Percentiles rank a stretch among this genome's conserved stretches.
These are phyloP conservation scores for Rattus rattus DNA, from an alignment of 2,113 vertebrate species.

Conservation along the genomic window DNA sequence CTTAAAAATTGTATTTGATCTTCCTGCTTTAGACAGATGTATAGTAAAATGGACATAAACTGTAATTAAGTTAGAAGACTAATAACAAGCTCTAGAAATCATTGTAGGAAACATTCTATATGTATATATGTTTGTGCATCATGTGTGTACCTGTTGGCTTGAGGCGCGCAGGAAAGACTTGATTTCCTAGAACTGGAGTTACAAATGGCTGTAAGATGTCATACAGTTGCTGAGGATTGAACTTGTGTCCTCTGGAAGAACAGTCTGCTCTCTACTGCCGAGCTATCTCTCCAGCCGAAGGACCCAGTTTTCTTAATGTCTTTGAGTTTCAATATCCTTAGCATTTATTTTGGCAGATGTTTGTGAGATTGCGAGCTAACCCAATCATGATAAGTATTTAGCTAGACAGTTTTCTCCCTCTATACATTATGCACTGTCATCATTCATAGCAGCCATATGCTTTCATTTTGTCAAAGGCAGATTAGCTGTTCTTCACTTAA, in stretches of 20 bases:
- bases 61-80: conserved; percentile 41
- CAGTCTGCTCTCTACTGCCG: not conserved
- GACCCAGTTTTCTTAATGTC: conserved; percentile 47
- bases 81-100: conserved; percentile 24
- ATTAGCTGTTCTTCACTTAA: conserved; percentile 27
- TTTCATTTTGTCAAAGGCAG: not conserved
- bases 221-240: not conserved
- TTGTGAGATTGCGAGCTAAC: conserved; percentile 46
- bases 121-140: not conserved
- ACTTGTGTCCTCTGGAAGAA: not conserved
- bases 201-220: not conserved
- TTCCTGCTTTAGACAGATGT: not conserved
- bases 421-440: not conserved
- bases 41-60: not conserved
- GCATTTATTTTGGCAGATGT: not conserved
- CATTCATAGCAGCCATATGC: conserved; percentile 45
- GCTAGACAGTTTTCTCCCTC: not conserved
- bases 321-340: conserved; percentile 5
- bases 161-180: not conserved
- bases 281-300: not conserved
- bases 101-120: not conserved
- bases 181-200: not conserved
- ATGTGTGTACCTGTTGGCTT: not conserved
- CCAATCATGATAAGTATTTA: conserved; percentile 10
- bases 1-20: not conserved